Base-by-base conservation (phyloP, 1,140 invertebrate species). In the Drosophila rufa region DNA sequence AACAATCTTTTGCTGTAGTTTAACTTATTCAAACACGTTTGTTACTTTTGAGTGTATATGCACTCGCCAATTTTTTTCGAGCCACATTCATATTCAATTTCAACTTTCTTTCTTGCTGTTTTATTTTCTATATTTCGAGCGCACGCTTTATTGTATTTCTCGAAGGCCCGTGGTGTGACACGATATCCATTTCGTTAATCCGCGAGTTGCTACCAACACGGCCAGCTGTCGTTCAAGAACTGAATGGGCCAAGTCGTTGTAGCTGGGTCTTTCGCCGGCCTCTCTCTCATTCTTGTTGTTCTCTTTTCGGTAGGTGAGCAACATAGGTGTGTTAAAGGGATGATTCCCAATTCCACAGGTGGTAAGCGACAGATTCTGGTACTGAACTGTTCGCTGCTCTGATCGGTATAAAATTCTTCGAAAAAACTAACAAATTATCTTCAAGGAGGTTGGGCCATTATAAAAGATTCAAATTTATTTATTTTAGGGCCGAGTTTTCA, bases 221-320 rank as follows among this genome's bases (percentile, higher is more conserved):
- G 45, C 45, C 17, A 46, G 19, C 45, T 46, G 45, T 46, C 45
- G 45, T 22, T 46, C 17, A 46, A 46, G 17, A 46, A 46, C 45
- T 46, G 45, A 19, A 11, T 19, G 45, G 45, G 17, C 45, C 45
- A 46, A 46, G 17, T 46, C 4, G 17, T 46, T 46, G 45, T 46
- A 22, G 19, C 40, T 46, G 4, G 11, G 45, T 9, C 45, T 12
- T 19, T 22, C 9, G 11, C 19, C 19, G 45, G 11, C 17, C 45
- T 46, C 45, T 46, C 45, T 46, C 4, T 46, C 11, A 46, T 46
- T 19, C 17, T 19, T 46, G 17, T 19, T 22, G 12, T 46, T 46
- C 45, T 46, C 17, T 22, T 46, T 46, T 12, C 9, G 19, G 33
- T 36, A 36, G 9, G 33, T 36, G 33, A 11, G 11, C 33, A 11